Conservation (phyloP, 1,140 invertebrate genomes). For the Latrodectus geometricus region DNA sequence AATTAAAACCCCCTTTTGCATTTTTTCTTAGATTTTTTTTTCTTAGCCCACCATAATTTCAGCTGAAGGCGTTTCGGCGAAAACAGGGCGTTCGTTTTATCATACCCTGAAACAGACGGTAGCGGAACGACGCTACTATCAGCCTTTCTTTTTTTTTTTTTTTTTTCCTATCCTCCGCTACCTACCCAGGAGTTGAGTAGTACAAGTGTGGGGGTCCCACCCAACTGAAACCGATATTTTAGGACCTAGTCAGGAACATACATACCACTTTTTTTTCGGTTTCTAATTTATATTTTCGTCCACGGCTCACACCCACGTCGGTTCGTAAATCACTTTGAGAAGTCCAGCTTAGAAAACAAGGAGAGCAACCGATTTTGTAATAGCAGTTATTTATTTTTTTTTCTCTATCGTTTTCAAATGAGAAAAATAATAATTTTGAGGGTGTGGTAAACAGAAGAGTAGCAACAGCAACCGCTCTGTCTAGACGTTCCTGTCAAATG, state of each 20-base stretch:
- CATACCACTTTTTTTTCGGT: background rate
- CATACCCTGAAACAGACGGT: conserved; percentile 32
- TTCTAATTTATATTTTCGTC: background rate
- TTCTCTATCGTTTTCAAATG: background rate
- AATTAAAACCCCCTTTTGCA: conserved; percentile 44
- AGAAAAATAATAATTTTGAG: conserved; percentile 17
- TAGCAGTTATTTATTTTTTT: background rate
- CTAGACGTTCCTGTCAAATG: background rate
- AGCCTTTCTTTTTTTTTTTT: conserved; percentile 11
- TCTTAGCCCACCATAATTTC: background rate
- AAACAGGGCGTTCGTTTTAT: background rate
- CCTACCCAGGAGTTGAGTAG: background rate
- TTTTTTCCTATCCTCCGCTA: background rate
- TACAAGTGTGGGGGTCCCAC: background rate
- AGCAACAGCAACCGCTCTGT: background rate
- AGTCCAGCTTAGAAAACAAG: conserved; percentile 7
- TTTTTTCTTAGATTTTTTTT: background rate
- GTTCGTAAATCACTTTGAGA: conserved; percentile 38
- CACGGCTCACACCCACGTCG: conserved; percentile 49
- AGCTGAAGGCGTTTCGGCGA: background rate
- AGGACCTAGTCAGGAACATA: background rate
- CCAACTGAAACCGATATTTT: conserved; percentile 32
- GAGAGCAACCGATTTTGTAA: background rate
- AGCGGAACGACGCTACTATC: conserved; percentile 34
- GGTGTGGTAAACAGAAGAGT: conserved; percentile 20